These are phyloP conservation scores for Potorous gilbertii DNA, from an alignment of 2,797 vertebrate genomes.

Conservation along the genomic window DNA sequence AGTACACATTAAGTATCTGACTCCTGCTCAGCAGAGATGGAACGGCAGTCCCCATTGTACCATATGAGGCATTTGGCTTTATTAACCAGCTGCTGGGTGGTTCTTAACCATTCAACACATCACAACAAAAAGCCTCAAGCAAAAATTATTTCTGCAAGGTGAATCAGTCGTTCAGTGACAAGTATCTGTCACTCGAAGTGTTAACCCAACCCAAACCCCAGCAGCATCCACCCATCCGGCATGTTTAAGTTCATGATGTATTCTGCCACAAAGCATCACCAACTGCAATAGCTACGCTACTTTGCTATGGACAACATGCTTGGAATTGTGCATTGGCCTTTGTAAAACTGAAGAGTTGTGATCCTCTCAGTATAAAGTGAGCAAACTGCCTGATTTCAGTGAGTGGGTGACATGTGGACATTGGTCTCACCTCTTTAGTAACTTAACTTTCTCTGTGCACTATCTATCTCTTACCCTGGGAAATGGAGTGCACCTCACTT, in stretches of 20 bases:
- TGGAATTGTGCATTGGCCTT: constrained; percentile 23
- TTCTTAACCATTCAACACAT: constrained; percentile 56
- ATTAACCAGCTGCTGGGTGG: constrained; percentile 60
- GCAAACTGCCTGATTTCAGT: constrained; percentile 52
- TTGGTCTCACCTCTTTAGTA: constrained; percentile 58
- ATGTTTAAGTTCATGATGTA: constrained; percentile 52
- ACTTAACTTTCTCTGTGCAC: constrained; percentile 42
- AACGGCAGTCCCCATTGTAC: constrained; percentile 21
- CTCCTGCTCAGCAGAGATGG: constrained; percentile 53
- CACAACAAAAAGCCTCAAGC: constrained; percentile 63
- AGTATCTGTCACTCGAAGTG: constrained; percentile 51
- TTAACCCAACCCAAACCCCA: constrained; percentile 9
- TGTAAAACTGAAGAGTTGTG: constrained; percentile 71
- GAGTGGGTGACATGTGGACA: constrained; percentile 60
- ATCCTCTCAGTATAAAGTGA: constrained; percentile 69
- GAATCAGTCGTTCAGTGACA: constrained; percentile 72
- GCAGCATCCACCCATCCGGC: constrained; percentile 20
- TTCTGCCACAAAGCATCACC: constrained; percentile 27
- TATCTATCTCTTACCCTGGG: constrained; percentile 48
- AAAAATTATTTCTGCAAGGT: constrained; percentile 67
- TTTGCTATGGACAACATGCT: constrained; percentile 48
- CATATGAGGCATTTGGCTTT: constrained; percentile 56
- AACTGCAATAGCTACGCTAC: not conserved
- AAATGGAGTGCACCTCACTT: constrained; percentile 46
- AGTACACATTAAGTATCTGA: constrained; percentile 22